Evolutionary conservation across 64 coral and sea anemone genomes (phyloP).

Genomic region (Pocillopora damicornis): DNA sequence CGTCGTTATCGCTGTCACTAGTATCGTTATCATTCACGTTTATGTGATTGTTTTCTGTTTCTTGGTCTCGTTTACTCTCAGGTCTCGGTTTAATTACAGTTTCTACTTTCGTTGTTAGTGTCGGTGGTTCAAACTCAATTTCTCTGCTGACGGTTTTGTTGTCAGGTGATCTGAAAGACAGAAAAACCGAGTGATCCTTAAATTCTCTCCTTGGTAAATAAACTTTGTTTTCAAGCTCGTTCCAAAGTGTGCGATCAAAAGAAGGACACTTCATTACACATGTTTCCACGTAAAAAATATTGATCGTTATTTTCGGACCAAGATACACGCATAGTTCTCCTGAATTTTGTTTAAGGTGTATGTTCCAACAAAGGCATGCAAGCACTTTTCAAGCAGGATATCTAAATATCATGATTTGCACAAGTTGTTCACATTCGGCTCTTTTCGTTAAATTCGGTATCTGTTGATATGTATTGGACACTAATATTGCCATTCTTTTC

Average conservation of each 20-base stretch:
- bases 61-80: neutral
- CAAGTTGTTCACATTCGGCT: no score
- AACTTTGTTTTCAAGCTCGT: neutral
- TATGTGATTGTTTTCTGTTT: neutral
- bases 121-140: conserved; percentile 1
- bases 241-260: neutral
- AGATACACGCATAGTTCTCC: no score
- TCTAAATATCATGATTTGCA: no score
- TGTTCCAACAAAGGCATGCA: no score
- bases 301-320: no score
- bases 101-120: neutral
- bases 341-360: no score
- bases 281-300: no score
- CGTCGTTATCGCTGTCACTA: neutral
- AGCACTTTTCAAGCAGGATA: no score
- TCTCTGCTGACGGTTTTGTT: conserved; percentile 17
- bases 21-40: no score
- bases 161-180: conserved; percentile 36
- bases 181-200: no score
- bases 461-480: neutral
- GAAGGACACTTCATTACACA: neutral
- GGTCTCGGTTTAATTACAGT: neutral
- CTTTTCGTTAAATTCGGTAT: no score
- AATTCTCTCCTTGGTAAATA: neutral
- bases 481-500: neutral